Base-by-base conservation (phyloP, 30 jellyfish, hydroid and myxozoan genomes). In the Cassiopea xamachana region DNA sequence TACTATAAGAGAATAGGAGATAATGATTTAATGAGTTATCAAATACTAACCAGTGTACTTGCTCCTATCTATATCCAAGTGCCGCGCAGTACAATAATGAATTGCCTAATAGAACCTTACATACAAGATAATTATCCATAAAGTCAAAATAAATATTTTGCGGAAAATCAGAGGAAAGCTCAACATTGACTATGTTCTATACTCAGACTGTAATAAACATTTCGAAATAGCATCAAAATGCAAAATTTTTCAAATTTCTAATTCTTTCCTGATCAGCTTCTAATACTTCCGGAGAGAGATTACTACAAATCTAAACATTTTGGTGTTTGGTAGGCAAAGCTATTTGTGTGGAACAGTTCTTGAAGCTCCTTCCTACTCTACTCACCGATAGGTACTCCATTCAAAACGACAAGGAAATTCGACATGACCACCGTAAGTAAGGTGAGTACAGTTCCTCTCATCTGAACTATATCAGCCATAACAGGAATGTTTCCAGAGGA, bases 251-350 rank as follows among this genome's bases (percentile, higher is more conserved):
- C 60, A 39, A 12, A 75, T 69, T 62, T 19, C 75, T 15, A 62
- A 7, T 78, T 50, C 75, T 78, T 78, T 78, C 87, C 87, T 78
- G 87, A 78, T 78, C 87, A 47, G 87, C 73, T 39, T 44, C 2
- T 51, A 2, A 48, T 49, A 44, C 15, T 78, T 78, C 87, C 87
- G 75, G 87, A 78, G 43, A 78, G 39, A 58, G 71, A 3, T 71
- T 71, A 71, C 59, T 43, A 1, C 58, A 6, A 9, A 17, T 71
- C 7, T 71, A 50, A 7, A 71, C 58, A 71, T 50, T 43, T 51
- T 71, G 80, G 80, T 71, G 1, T 71, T 71, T 71, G 80, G 80
- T 10, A 7, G 80, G 7, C 80, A 2, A 7, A 7, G 4, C 80
- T 15, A 71, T 2, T 16, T 6, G 59, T 55, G 49, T 6, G 15